Percentiles rank a stretch among this genome's conserved stretches.
Evolutionary conservation across 1,140 invertebrate species (phyloP).

Genomic region (Caenorhabditis tropicalis): DNA sequence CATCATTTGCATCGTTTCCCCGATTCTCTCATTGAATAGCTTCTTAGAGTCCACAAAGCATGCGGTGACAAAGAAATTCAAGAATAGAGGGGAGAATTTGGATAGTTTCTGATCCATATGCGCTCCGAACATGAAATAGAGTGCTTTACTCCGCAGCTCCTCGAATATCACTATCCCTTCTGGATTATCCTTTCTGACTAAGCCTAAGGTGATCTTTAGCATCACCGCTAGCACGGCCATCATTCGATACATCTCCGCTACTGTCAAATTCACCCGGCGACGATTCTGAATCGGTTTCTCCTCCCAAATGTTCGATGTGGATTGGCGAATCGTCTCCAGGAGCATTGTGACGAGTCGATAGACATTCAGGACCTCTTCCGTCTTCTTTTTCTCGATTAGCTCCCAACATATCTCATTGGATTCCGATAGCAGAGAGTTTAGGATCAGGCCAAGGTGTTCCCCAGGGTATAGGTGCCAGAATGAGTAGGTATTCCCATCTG

Average conservation of each 20-base stretch:
- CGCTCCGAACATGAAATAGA: conserved; percentile 28
- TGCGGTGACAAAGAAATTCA: neutral
- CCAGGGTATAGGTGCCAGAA: neutral
- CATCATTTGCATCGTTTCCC: neutral
- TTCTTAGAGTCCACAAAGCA: neutral
- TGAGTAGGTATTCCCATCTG: neutral
- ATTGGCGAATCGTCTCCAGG: neutral
- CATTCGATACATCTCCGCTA: conserved; percentile 24
- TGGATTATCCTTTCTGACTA: neutral
- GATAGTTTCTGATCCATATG: neutral
- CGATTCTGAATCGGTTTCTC: neutral
- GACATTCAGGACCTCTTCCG: neutral
- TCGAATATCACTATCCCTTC: conserved; percentile 7
- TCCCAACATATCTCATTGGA: neutral
- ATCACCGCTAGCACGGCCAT: neutral
- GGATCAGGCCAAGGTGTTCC: neutral
- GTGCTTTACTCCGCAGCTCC: neutral
- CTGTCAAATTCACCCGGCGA: neutral
- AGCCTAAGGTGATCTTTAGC: neutral
- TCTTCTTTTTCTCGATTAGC: neutral
- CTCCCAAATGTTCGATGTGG: no score
- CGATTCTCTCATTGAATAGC: neutral
- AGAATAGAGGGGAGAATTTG: neutral
- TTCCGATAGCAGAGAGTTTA: neutral
- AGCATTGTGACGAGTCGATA: neutral